Evolutionary conservation across 2,113 vertebrate genomes (phyloP).

Genomic region (Hippopotamus amphibius): DNA sequence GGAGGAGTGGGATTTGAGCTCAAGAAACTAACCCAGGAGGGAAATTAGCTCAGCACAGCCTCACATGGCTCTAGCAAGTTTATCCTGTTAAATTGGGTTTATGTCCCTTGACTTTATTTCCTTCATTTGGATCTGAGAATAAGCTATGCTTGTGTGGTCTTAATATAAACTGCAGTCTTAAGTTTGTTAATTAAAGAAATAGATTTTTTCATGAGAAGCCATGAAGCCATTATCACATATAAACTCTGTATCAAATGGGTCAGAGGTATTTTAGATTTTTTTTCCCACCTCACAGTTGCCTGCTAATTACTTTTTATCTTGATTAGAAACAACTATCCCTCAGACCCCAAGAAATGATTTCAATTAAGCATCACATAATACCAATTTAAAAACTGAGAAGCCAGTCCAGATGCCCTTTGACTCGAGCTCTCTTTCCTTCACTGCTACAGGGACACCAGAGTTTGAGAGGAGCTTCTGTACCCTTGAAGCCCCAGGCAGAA

Average conservation of each 20-base stretch:
- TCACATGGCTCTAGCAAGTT: background rate
- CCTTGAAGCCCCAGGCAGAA: background rate
- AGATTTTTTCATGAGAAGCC: conserved; percentile 18
- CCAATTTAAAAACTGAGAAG: conserved; percentile 58
- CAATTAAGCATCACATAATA: conserved; percentile 60
- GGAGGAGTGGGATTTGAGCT: background rate
- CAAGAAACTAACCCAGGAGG: background rate
- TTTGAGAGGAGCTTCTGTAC: background rate
- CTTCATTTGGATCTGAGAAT: conserved; percentile 8
- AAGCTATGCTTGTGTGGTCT: background rate
- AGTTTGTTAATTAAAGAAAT: conserved; percentile 64
- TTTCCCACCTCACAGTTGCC: conserved; percentile 22
- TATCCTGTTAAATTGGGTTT: background rate
- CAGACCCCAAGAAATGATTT: conserved; percentile 47
- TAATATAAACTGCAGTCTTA: conserved; percentile 45
- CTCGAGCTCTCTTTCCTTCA: background rate
- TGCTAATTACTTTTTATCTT: conserved; percentile 75
- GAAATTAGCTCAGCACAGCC: rapidly evolving
- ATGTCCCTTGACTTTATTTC: background rate
- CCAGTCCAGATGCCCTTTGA: background rate
- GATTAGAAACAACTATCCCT: conserved; percentile 60
- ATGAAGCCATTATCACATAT: conserved; percentile 40
- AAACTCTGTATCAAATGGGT: conserved; percentile 52
- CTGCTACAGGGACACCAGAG: background rate
- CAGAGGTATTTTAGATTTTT: conserved; percentile 53